Base-by-base conservation (phyloP, 2,888 invertebrate genomes). In the Ectemnius continuus region DNA sequence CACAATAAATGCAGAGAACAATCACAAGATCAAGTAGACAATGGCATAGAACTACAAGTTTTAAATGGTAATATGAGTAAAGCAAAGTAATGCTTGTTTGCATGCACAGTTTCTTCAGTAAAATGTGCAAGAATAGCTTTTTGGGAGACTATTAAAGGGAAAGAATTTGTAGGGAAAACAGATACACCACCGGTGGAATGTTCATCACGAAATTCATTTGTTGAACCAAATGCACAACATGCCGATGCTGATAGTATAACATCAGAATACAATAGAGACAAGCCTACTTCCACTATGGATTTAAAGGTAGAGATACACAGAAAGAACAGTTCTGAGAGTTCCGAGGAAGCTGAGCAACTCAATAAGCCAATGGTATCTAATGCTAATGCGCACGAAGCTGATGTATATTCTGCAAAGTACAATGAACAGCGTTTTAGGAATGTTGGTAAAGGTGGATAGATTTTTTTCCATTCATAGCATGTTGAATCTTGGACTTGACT, bases 301-400 rank as follows among this genome's bases (percentile, higher is more conserved):
- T 93, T 97, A 84, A 97, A 97, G 93, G 97, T 97, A 73, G 97
- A 98, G 91, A 97, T 98, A 67, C 97, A 98, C 91, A 94, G 97
- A 72, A 97, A 97, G 90, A 97, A 97, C 90, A 97, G 97, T 87
- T 97, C 97, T 0, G 97, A 96, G 91, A 97, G 97, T 78, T 96
- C 96, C 83, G 95, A 96, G 88, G 95, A 96, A 78, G 94, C 94
- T 79, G 84, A 88, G 28, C 88, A 90, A 70, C 78, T 89, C 46
- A 85, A 82, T 66, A 89, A 89, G 72, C 87, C 87, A 47, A 85
- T 85, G 61, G 84, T 86, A 59, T 85, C 87, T 23, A 85, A 77
- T 67, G 81, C 85, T 64, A 88, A 88, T 75, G 86, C 88, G 23
- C 86, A 87, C 18, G 89, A 90, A 76, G 81, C 84, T 47, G 89